phyloP scores from a whole-genome alignment of 2,888 invertebrate species.

The Synanthedon tipuliformis region DNA sequence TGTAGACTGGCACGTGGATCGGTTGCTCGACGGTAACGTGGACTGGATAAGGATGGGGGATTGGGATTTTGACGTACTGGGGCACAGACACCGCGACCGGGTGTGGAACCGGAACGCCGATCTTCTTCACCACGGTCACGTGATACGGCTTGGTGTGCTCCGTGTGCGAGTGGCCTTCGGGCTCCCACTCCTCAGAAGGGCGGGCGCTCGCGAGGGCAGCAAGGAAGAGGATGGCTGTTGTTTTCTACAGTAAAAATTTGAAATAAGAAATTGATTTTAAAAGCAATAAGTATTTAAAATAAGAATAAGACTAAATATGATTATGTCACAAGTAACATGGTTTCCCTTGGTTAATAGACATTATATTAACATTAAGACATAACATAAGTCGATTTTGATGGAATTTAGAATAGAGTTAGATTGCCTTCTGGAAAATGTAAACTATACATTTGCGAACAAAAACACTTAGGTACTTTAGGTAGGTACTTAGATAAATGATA shows the following conservation, averaged over 20 bases:
- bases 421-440: too few relatives aligned
- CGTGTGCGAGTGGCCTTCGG: slow-evolving; percentile 73
- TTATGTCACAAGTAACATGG: background rate
- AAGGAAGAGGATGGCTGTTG: slow-evolving; percentile 47
- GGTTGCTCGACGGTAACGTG: slow-evolving; percentile 79
- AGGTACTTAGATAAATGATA: background rate
- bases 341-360: too few relatives aligned
- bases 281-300: too few relatives aligned
- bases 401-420: too few relatives aligned
- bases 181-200: slow-evolving; percentile 59
- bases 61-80: slow-evolving; percentile 76
- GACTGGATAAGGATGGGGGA: slow-evolving; percentile 81
- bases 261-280: too few relatives aligned
- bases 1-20: slow-evolving; percentile 79
- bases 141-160: slow-evolving; percentile 78
- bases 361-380: too few relatives aligned
- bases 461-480: background rate
- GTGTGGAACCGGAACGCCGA: slow-evolving; percentile 80
- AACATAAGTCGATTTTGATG: too few relatives aligned
- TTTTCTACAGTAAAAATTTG: slow-evolving; percentile 32
- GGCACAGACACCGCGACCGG: slow-evolving; percentile 79
- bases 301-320: background rate
- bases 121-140: slow-evolving; percentile 77
- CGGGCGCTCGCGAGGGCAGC: slow-evolving; percentile 36
- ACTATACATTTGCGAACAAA: too few relatives aligned